Evolutionary conservation across 2,888 invertebrate genomes (phyloP).

Genomic region (Elysia crispata): DNA sequence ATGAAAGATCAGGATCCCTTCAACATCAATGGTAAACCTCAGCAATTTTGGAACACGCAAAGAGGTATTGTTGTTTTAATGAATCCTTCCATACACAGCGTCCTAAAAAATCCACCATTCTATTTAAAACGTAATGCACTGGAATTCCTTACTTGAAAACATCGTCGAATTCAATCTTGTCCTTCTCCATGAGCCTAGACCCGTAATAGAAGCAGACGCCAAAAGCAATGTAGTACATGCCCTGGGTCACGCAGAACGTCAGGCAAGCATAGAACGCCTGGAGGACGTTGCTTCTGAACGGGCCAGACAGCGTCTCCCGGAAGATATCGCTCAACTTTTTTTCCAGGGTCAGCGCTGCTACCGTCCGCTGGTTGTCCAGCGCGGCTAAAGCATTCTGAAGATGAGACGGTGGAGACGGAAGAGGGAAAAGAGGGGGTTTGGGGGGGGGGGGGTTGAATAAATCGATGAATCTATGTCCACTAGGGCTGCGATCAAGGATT

Average conservation of each 20-base stretch:
- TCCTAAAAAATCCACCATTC: background rate
- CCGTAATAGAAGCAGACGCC: constrained; percentile 80
- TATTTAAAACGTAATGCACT: background rate
- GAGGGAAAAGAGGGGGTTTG: too few species aligned
- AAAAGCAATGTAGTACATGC: constrained; percentile 80
- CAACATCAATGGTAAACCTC: too few species aligned
- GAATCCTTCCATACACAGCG: background rate
- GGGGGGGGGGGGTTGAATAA: too few species aligned
- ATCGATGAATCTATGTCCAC: too few species aligned
- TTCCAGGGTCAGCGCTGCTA: constrained; percentile 77
- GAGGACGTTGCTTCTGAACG: background rate
- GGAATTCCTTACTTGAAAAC: constrained; percentile 56
- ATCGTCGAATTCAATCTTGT: constrained; percentile 70
- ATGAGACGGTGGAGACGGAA: too few species aligned
- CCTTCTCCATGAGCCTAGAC: constrained; percentile 78
- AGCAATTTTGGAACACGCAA: too few species aligned
- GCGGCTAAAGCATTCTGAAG: constrained; percentile 75
- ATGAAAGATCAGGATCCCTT: too few species aligned
- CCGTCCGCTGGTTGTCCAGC: constrained; percentile 78
- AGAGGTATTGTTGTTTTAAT: too few species aligned
- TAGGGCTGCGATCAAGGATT: too few species aligned
- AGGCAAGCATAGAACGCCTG: constrained; percentile 60
- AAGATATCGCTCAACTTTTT: constrained; percentile 73
- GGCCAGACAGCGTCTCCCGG: background rate
- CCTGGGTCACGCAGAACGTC: constrained; percentile 78